Conservation (phyloP, 1,140 invertebrate species). For the Bilobella aurantiaca region DNA sequence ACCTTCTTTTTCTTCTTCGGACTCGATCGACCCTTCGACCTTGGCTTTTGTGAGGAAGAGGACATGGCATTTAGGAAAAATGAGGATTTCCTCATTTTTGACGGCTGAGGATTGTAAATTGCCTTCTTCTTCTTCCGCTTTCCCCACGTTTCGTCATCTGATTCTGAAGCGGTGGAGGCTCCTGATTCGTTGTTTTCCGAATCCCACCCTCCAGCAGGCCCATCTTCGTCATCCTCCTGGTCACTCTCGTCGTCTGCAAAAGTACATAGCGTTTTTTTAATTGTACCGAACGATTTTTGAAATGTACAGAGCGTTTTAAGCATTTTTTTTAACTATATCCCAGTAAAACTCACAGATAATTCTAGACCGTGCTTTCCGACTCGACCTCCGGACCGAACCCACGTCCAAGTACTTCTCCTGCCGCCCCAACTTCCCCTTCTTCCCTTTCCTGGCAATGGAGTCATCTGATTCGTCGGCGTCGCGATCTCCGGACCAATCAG, state of each 20-base stretch:
- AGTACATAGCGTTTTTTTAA: background rate
- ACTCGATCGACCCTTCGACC: background rate
- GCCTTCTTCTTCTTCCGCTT: constrained; percentile 34
- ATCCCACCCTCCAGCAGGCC: constrained; percentile 45
- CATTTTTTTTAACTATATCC: too few species aligned
- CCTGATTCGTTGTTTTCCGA: constrained; percentile 51
- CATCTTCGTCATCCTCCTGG: constrained; percentile 42
- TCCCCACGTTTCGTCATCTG: constrained; percentile 51
- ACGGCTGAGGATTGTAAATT: background rate
- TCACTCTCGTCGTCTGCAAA: constrained; percentile 46
- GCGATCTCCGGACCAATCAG: constrained; percentile 43
- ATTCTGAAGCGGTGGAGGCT: constrained; percentile 46
- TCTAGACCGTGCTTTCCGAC: constrained; percentile 46
- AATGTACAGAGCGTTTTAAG: too few species aligned
- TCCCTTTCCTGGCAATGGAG: constrained; percentile 39
- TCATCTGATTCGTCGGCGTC: constrained; percentile 52
- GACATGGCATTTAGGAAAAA: constrained; percentile 18
- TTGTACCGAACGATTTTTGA: too few species aligned
- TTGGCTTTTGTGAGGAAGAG: too few species aligned
- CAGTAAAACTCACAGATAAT: constrained; percentile 36
- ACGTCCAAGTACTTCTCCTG: constrained; percentile 24
- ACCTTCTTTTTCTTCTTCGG: constrained; percentile 25
- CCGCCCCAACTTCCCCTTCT: constrained; percentile 28
- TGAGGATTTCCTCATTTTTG: constrained; percentile 7
- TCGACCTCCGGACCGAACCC: constrained; percentile 47